These are phyloP conservation scores for Gila robusta DNA, from an alignment of 2,797 vertebrate species.

Conservation along the genomic window DNA sequence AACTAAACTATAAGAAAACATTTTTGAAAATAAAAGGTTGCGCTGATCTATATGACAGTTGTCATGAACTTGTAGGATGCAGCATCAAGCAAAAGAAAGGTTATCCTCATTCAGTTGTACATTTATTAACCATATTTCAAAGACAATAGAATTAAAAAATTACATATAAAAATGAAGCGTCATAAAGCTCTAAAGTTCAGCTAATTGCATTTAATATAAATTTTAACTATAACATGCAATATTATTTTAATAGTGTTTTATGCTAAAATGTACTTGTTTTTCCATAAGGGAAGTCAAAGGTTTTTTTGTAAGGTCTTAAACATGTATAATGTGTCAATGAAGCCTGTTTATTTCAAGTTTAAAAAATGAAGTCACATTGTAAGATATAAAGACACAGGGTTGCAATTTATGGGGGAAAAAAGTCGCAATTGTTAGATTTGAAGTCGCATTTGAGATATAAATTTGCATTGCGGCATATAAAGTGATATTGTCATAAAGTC, in stretches of 20 bases:
- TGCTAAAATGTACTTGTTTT: background rate
- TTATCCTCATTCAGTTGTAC: background rate
- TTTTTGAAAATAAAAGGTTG: no score
- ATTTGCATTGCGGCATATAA: no score
- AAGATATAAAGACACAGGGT: background rate
- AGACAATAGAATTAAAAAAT: background rate
- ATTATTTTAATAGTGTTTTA: background rate
- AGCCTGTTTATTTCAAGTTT: background rate
- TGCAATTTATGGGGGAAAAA: background rate
- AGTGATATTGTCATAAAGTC: no score
- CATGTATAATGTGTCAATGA: background rate
- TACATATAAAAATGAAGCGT: no score
- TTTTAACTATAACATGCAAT: background rate
- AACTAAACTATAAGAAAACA: no score
- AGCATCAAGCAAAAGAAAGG: no score
- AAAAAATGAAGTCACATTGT: background rate
- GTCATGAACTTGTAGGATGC: no score
- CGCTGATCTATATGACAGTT: no score
- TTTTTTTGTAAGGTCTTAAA: background rate
- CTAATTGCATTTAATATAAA: background rate
- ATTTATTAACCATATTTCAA: background rate
- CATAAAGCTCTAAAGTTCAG: background rate
- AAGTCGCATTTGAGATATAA: no score
- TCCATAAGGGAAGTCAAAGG: background rate
- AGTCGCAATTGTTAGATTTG: no score